A percentile compares a stretch with the other conserved stretches of the same genome.
Conservation (phyloP, 2,888 invertebrate genomes). For the Melanostoma scalare region DNA sequence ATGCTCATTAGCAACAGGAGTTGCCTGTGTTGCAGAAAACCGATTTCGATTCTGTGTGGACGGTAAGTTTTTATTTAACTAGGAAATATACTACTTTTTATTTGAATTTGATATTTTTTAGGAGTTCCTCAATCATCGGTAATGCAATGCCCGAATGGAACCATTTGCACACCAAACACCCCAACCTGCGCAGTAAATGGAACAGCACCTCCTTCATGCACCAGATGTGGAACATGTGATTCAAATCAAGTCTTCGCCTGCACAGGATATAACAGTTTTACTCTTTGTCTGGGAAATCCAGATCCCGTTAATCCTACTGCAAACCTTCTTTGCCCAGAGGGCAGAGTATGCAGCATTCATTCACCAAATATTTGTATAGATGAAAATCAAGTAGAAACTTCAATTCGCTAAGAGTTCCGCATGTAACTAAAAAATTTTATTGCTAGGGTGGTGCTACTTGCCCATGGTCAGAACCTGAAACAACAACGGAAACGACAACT, state of each 20-base stretch:
- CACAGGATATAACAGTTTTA: conserved; percentile 8
- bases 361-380: conserved; percentile 34
- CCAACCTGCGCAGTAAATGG: conserved; percentile 1
- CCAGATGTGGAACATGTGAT: conserved; percentile 12
- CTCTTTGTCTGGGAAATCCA: not conserved
- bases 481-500: not conserved
- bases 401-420: conserved; percentile 18
- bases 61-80: conserved; percentile 9
- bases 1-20: conserved; percentile 5
- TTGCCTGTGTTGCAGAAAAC: conserved; percentile 34
- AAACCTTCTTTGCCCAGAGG: conserved; percentile 17
- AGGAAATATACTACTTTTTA: not conserved
- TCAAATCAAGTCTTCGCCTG: conserved; percentile 3
- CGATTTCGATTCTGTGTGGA: conserved; percentile 24
- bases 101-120: not conserved
- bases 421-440: not conserved
- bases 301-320: not conserved
- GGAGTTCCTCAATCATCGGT: conserved; percentile 5
- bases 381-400: not conserved
- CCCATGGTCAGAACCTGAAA: not conserved
- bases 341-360: conserved; percentile 23
- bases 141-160: conserved; percentile 8
- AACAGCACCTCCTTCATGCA: not conserved
- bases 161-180: conserved; percentile 20
- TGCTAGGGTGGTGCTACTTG: conserved; percentile 52